These are phyloP conservation scores for Steinernema scapterisci DNA, from an alignment of 2,888 invertebrate genomes.

Conservation along the genomic window DNA sequence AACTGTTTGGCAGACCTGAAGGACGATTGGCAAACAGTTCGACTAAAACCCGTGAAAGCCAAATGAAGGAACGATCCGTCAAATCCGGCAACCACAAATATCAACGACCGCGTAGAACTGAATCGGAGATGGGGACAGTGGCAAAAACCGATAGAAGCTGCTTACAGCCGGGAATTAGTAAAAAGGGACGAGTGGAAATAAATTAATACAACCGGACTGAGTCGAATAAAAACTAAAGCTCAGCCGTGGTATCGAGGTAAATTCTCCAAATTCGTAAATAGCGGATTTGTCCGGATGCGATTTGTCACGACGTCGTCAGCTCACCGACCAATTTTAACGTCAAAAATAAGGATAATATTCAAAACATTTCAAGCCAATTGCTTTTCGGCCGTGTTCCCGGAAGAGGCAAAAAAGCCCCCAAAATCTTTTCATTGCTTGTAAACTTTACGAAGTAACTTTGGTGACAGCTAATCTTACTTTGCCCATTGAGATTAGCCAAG, in stretches of 20 bases:
- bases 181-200: not conserved
- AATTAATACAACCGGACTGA: constrained; percentile 13
- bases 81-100: too few species aligned
- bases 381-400: not conserved
- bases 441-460: too few species aligned
- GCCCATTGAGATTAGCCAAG: too few species aligned
- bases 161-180: not conserved
- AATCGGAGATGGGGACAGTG: too few species aligned
- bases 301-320: constrained; percentile 31
- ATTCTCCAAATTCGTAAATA: constrained; percentile 25
- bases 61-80: too few species aligned
- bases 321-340: constrained; percentile 22
- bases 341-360: constrained; percentile 23
- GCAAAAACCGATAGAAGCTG: not conserved
- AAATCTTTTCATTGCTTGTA: too few species aligned
- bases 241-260: constrained; percentile 27
- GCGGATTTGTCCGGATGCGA: constrained; percentile 29
- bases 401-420: too few species aligned
- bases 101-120: too few species aligned
- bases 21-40: too few species aligned
- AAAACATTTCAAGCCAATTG: constrained; percentile 21
- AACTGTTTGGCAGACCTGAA: too few species aligned
- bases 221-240: not conserved
- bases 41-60: too few species aligned
- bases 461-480: too few species aligned